Conservation (phyloP, 2,113 vertebrate species). For the Pollachius pollachius region DNA sequence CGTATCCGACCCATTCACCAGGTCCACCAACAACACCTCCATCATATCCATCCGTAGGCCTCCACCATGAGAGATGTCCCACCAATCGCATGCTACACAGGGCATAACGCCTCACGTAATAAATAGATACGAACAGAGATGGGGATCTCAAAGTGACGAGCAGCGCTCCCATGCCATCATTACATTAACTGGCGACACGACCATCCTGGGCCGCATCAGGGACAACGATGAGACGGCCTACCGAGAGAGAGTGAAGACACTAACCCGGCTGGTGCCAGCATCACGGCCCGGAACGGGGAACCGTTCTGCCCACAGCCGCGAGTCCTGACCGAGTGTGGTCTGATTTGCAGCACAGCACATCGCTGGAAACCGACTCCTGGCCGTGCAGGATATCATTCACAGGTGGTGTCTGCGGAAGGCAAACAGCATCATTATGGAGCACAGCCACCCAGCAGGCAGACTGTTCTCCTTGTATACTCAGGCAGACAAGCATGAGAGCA, state of each 20-base stretch:
- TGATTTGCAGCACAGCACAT: slow-evolving; percentile 1
- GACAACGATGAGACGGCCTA: neutral
- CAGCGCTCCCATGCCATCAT: neutral
- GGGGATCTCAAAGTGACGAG: neutral
- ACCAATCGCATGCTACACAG: too few species aligned
- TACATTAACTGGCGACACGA: neutral
- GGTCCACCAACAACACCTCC: too few species aligned
- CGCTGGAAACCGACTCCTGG: neutral
- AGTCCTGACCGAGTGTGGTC: neutral
- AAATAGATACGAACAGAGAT: too few species aligned
- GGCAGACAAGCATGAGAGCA: neutral
- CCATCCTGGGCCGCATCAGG: neutral
- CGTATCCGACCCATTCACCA: too few species aligned
- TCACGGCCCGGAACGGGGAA: neutral
- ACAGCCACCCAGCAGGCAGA: slow-evolving; percentile 10
- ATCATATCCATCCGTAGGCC: too few species aligned
- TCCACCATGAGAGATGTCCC: too few species aligned
- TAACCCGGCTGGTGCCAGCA: neutral
- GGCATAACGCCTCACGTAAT: too few species aligned
- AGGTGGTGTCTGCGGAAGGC: slow-evolving; percentile 12
- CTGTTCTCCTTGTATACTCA: neutral
- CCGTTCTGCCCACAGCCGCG: neutral
- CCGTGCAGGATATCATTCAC: neutral
- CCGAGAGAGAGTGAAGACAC: neutral
- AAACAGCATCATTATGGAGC: slow-evolving; percentile 7